A percentile compares a stretch with the other conserved stretches of the same genome.
phyloP scores from a whole-genome alignment of 35 echinoderm and acorn worm species.

The Lytechinus pictus region DNA sequence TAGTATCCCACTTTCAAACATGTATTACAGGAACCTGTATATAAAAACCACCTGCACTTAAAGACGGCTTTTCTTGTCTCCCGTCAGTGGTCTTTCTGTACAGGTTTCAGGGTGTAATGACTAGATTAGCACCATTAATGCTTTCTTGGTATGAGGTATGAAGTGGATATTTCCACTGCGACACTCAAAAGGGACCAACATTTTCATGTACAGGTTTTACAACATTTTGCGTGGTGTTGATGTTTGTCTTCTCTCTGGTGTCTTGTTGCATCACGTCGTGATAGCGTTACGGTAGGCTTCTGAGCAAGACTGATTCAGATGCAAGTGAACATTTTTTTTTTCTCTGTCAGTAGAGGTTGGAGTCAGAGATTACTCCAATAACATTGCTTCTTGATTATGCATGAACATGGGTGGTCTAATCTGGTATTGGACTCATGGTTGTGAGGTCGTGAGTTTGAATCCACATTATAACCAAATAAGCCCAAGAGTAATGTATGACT shows the following conservation, averaged over 20 bases:
- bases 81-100: no score
- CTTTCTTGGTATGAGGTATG: background rate
- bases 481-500: no score
- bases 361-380: no score
- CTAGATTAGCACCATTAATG: background rate
- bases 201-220: slow-evolving; percentile 6
- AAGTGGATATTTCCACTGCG: background rate
- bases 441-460: no score
- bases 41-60: no score
- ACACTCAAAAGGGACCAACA: slow-evolving; percentile 1
- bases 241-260: background rate
- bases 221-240: background rate
- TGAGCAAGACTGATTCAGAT: background rate
- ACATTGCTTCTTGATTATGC: background rate
- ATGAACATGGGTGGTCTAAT: no score
- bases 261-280: background rate
- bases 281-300: background rate
- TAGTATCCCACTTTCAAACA: no score
- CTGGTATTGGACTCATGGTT: no score
- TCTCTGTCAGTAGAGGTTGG: background rate
- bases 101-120: background rate
- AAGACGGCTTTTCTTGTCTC: no score
- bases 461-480: no score
- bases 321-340: background rate
- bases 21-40: no score